phyloP scores from a whole-genome alignment of 37 sponge, comb jelly and placozoan species.

The Bolinopsis microptera region DNA sequence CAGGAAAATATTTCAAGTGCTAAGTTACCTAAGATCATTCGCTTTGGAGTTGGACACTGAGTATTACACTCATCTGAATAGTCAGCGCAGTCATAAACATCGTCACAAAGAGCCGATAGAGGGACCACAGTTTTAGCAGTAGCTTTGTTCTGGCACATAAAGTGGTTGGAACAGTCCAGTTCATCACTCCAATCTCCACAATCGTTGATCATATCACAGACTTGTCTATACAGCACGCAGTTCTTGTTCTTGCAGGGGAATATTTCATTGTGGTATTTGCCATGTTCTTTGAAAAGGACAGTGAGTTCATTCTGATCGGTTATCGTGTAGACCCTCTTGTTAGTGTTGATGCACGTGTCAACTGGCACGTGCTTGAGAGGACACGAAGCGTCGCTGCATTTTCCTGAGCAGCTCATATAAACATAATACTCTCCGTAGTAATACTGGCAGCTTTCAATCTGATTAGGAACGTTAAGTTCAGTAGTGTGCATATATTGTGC shows the following conservation, averaged over 20 bases:
- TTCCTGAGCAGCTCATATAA: neutral
- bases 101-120: neutral
- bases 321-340: neutral
- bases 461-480: neutral
- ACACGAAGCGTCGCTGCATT: neutral
- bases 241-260: neutral
- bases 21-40: neutral
- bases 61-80: neutral
- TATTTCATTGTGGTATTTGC: neutral
- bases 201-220: neutral
- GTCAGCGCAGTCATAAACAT: neutral
- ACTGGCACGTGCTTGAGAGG: neutral
- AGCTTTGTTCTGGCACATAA: neutral
- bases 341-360: neutral
- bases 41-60: neutral
- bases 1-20: neutral
- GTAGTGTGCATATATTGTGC: neutral
- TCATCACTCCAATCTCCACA: neutral
- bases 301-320: neutral
- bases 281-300: neutral
- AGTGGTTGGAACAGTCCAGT: neutral
- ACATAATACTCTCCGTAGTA: neutral
- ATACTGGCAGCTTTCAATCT: neutral
- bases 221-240: neutral
- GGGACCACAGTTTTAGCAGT: neutral